Evolutionary conservation across 2,113 vertebrate species (phyloP), one percentile per base, ranked within the genome.

Genomic region (Barbus barbus): DNA sequence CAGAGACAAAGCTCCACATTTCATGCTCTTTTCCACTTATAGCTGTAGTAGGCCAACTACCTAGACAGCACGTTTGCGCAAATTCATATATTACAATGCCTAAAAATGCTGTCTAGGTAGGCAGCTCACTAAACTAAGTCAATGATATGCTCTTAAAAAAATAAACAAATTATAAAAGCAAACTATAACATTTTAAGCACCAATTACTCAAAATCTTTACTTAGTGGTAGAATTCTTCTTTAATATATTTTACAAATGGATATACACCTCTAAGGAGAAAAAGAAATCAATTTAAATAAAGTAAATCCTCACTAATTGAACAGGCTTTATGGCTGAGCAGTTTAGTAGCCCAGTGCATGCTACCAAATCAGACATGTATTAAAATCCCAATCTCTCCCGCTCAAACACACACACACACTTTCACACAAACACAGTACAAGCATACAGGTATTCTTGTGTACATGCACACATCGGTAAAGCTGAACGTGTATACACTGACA

Each of bases 161-260:
- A 6, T 0, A 38, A 38, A 36, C 1, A 26, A 41, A 48, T 46
- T 1, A 20, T 51, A 18, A n/a, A 22, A 33, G n/a, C 41, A 2
- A 51, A 48, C 3, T 16, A 1, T 22, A 24, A 1, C 22, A 4
- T 77, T 76, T 24, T 4, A 16, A 12, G 80, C 41, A 18, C 1
- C 6, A 61, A 61, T 51, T 36, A 46, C 18, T 67, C 20, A 1
- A 31, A 61, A 18, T 69, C 5, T 22, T 22, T 24, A 7, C 53
- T 58, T 51, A 46, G 44, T 81, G 83, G 85, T 86, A 80, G 77
- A 86, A 86, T 61, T 83, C 67, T 26, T 86, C 77, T 86, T 86
- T 86, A 86, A 80, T 86, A 86, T 80, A 86, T 61, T 83, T 83
- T 86, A 86, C 85, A 86, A 84, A 83, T 83, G 85, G 82, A 86